phyloP scores from a whole-genome alignment of 2,888 invertebrate species.

The Choristoneura rosaceana region DNA sequence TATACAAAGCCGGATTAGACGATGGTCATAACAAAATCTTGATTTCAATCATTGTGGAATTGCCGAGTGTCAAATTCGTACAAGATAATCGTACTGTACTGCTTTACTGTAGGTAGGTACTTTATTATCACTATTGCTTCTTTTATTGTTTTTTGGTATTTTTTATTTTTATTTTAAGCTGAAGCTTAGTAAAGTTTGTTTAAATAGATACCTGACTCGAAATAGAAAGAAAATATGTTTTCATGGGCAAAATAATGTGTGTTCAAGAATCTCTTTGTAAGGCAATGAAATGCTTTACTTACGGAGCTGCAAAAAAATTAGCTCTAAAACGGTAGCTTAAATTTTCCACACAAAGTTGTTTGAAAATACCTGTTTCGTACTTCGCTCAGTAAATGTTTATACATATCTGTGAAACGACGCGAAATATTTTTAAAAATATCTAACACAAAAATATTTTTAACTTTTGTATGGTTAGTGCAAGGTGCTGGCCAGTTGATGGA shows the following conservation, averaged over 20 bases:
- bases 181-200: not conserved
- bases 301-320: constrained; percentile 2
- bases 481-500: not conserved
- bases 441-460: not conserved
- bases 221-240: not conserved
- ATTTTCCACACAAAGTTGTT: constrained; percentile 5
- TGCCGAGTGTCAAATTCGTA: too few relatives aligned
- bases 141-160: too few relatives aligned
- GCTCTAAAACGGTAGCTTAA: constrained; percentile 9
- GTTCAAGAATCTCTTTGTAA: constrained; percentile 20
- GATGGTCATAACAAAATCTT: too few relatives aligned
- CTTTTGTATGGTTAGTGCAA: too few relatives aligned
- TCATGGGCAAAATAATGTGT: not conserved
- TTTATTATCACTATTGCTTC: too few relatives aligned
- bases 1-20: too few relatives aligned
- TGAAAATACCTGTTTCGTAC: constrained; percentile 5
- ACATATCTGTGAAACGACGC: not conserved
- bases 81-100: too few relatives aligned
- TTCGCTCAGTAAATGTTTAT: constrained; percentile 1
- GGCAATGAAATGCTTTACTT: constrained; percentile 8
- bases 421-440: not conserved
- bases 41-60: too few relatives aligned
- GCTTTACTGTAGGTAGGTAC: too few relatives aligned
- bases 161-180: not conserved
- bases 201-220: not conserved